Evolutionary conservation across 92 coral and sea anemone genomes (phyloP).

Genomic region (Pocillopora meandrina): DNA sequence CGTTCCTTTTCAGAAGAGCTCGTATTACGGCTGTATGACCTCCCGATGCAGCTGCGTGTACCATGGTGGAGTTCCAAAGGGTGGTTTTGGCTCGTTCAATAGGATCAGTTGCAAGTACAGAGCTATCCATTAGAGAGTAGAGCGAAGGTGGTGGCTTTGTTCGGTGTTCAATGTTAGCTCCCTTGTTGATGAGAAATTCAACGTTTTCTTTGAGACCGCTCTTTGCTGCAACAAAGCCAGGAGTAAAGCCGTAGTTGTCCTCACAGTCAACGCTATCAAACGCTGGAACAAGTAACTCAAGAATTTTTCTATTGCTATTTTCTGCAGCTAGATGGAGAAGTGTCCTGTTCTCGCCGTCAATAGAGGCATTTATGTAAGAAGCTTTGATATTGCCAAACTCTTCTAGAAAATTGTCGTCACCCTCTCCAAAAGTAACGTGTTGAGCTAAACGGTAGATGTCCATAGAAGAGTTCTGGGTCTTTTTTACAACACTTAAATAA

Average conservation of each 20-base stretch:
- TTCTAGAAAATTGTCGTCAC: neutral
- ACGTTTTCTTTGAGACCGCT: slow-evolving; percentile 56
- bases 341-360: slow-evolving; percentile 38
- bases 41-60: slow-evolving; percentile 68
- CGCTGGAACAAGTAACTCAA: slow-evolving; percentile 42
- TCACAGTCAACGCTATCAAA: slow-evolving; percentile 48
- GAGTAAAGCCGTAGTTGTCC: slow-evolving; percentile 66
- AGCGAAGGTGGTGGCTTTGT: slow-evolving; percentile 27
- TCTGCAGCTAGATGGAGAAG: slow-evolving; percentile 69
- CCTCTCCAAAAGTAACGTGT: slow-evolving; percentile 53
- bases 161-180: slow-evolving; percentile 42
- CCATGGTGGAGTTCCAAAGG: slow-evolving; percentile 61
- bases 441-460: slow-evolving; percentile 61
- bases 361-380: slow-evolving; percentile 27
- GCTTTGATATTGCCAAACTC: slow-evolving; percentile 40
- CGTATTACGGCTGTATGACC: slow-evolving; percentile 57
- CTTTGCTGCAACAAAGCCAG: slow-evolving; percentile 70
- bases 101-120: slow-evolving; percentile 1
- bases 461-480: slow-evolving; percentile 4
- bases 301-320: slow-evolving; percentile 18
- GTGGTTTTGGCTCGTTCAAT: slow-evolving; percentile 45
- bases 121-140: neutral
- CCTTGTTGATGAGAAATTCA: slow-evolving; percentile 36
- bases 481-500: slow-evolving; percentile 7
- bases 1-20: slow-evolving; percentile 39